A percentile compares a stretch with the other conserved stretches of the same genome.
Conservation (phyloP, 2,888 invertebrate species). For the Argyresthia albistria region DNA sequence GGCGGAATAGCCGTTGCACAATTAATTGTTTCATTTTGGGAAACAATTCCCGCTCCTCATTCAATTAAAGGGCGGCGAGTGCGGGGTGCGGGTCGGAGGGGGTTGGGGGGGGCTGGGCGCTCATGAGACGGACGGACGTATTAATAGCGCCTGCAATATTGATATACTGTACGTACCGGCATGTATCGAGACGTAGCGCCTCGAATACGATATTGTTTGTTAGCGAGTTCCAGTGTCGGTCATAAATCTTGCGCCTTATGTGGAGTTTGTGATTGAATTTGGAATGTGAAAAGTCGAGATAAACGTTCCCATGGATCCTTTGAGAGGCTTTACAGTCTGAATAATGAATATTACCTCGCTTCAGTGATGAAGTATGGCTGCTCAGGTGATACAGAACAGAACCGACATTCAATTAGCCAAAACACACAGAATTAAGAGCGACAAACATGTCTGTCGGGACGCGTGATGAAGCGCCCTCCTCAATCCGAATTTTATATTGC, state of each 20-base stretch:
- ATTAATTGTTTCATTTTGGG: conserved; percentile 74
- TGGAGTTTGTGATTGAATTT: conserved; percentile 66
- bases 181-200: conserved; percentile 51
- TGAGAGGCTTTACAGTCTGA: conserved; percentile 34
- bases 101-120: conserved; percentile 27
- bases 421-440: conserved; percentile 67
- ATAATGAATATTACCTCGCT: conserved; percentile 41
- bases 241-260: conserved; percentile 72
- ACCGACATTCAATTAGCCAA: conserved; percentile 63
- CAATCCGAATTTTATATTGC: conserved; percentile 69
- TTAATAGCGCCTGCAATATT: conserved; percentile 73
- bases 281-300: conserved; percentile 37
- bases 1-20: conserved; percentile 73
- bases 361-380: conserved; percentile 21
- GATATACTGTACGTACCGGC: conserved; percentile 58
- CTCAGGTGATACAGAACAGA: conserved; percentile 31
- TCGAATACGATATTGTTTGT: conserved; percentile 71
- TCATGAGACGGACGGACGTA: conserved; percentile 72
- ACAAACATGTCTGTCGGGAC: conserved; percentile 56
- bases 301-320: conserved; percentile 14
- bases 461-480: conserved; percentile 53
- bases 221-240: conserved; percentile 71
- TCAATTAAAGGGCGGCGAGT: conserved; percentile 72
- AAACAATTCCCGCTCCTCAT: conserved; percentile 74
- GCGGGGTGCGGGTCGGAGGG: conserved; percentile 33